phyloP scores from a whole-genome alignment of 2,888 invertebrate species.

The Adelognathus sp. region DNA sequence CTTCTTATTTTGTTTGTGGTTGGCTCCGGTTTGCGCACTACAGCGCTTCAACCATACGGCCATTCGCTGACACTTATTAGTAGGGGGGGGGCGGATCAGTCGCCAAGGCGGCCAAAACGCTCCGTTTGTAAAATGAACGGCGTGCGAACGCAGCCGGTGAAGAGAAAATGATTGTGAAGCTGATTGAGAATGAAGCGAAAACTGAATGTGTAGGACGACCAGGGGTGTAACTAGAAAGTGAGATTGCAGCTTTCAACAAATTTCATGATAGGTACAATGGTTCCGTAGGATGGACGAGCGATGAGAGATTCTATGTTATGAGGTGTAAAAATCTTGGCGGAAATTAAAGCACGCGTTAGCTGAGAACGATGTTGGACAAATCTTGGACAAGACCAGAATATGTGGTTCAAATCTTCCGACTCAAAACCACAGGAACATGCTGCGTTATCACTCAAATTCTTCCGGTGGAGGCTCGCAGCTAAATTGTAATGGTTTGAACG shows the following conservation, averaged over 20 bases:
- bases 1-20: no score
- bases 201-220: no score
- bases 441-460: not conserved
- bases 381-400: not conserved
- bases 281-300: not conserved
- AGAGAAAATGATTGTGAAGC: no score
- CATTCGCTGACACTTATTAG: no score
- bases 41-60: no score
- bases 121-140: no score
- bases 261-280: not conserved
- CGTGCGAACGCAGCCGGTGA: no score
- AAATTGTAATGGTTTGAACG: not conserved
- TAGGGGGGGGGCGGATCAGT: no score
- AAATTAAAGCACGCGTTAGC: not conserved
- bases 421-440: not conserved
- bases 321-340: not conserved
- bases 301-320: not conserved
- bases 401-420: not conserved
- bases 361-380: not conserved
- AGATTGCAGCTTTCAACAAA: not conserved
- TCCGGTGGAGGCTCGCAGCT: not conserved
- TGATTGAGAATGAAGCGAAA: no score
- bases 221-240: no score
- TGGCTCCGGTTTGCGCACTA: no score
- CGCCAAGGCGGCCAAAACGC: no score